Evolutionary conservation across 2,797 vertebrate species (phyloP).

Genomic region (Danio albolineatus): DNA sequence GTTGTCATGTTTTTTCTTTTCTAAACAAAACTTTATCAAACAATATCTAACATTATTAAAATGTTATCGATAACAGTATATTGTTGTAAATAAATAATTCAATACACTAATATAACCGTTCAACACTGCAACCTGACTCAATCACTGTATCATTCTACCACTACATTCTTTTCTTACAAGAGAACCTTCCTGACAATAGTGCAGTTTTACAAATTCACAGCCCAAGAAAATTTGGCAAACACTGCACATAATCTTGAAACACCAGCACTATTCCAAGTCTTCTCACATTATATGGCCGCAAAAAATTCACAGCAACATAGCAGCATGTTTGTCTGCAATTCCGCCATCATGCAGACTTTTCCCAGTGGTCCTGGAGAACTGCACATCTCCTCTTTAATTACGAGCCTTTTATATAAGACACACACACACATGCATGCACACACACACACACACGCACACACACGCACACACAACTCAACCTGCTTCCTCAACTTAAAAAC

Average conservation of each 20-base stretch:
- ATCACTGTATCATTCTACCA: neutral
- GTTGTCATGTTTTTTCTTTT: too few relatives aligned
- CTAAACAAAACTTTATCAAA: too few relatives aligned
- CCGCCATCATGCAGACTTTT: constrained; percentile 38
- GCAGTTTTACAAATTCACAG: neutral
- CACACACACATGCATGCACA: neutral
- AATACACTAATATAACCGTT: neutral
- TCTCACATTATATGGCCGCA: neutral
- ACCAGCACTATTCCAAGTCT: constrained; percentile 23
- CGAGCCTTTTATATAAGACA: constrained; percentile 53
- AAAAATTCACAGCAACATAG: constrained; percentile 21
- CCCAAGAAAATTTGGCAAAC: constrained; percentile 6
- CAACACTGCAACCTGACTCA: neutral
- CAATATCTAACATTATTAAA: too few relatives aligned
- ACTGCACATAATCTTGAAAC: constrained; percentile 18
- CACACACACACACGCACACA: neutral
- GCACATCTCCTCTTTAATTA: constrained; percentile 58
- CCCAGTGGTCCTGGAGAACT: constrained; percentile 46
- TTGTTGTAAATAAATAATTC: neutral
- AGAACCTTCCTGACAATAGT: neutral
- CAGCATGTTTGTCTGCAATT: constrained; percentile 48
- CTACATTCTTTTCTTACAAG: neutral
- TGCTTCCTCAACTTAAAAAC: constrained; percentile 61
- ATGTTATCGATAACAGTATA: too few relatives aligned
- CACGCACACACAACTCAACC: constrained; percentile 42